Evolutionary conservation across 2,113 vertebrate genomes (phyloP), one percentile per base, ranked within the genome.

Genomic region (Grus americana): DNA sequence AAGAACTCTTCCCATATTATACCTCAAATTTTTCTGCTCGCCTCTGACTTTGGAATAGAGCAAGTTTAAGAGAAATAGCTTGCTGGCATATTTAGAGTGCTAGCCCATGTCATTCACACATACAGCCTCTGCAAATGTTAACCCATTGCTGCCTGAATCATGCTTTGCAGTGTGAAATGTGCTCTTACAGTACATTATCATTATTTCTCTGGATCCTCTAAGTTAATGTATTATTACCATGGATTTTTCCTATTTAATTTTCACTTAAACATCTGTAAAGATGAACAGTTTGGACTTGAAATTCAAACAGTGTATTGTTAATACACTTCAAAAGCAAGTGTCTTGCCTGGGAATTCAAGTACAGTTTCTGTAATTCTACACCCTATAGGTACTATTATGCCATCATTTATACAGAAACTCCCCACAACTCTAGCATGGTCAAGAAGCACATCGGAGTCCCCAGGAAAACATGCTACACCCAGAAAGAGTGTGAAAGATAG

Each of bases 61-160:
- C 24, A 94, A 73, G 46, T 71, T 82, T 66, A 83, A 55, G 78
- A 92, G 47, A 83, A 80, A 84, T 14, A 92, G 22, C 24, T 36
- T 75, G 30, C 52, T 59, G 36, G 52, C 18, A 58, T 55, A 59
- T 63, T 54, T 95, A 15, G 93, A 92, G 42, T 30, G 29, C 50
- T 38, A 93, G n/a, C 32, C 62, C 15, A 3, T 54, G 52, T 66
- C 68, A 84, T 55, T 78, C 65, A 85, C 66, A 78, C 34, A 66
- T 1, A 44, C 59, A 67, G 36, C 29, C 42, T 76, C n/a, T 59
- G 38, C 42, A 86, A 46, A 63, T 4, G 40, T 92, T 76, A 90
- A 94, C 71, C 7, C 71, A 30, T 1, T 76, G 54, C 34, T 83
- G 73, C 19, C 66, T 0, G 0, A 62, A 83, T 21, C 58, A 42